Base-by-base conservation (phyloP, 2,888 invertebrate species). In the Plusia festucae region DNA sequence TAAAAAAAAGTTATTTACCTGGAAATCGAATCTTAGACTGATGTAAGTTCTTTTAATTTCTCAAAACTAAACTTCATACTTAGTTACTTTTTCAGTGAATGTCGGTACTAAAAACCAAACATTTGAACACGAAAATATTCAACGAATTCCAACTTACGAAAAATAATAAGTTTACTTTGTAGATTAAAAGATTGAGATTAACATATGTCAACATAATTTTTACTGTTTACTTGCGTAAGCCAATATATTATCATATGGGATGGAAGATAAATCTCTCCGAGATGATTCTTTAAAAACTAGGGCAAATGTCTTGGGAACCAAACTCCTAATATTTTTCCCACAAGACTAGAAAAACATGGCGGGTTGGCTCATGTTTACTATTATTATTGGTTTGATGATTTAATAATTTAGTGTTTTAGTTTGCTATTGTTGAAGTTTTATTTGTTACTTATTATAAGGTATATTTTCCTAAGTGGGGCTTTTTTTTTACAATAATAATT, bases 301-400 rank as follows among this genome's bases (percentile, higher is more conserved):
- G 20, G 15, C n/a, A 49, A 16, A 32, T 64, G 40, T 64, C 60
- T 30, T 27, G 34, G 53, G 64, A 24, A 30, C 44, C 27, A 49
- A 9, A 57, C 56, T 32, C 46, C 52, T 64, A 54, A 60, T 58
- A 53, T 54, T 46, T 52, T 40, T 16, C 64, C 51, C 53, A n/a
- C 18, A 27, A 18, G 57, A 22, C 11, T 20, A 18, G 54, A 13
- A 27, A 6, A 49, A 57, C 18, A 57, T 49, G 18, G 18, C 46
- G 57, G 49, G 61, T 58, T 24, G 57, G 49, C 18, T 57, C 8
- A 30, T 15, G 20, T 53, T 20, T 20, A 44, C 20, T 49, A 11
- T 49, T 49, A 20, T 20, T 49, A 18, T 18, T 46, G 9, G 16
- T 49, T 49, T 11, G 20, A 18, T 49, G 13, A 49, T 1, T 49